Percentiles rank a stretch among this genome's conserved stretches.
These are phyloP conservation scores for Osmerus eperlanus DNA, from an alignment of 2,113 vertebrate genomes.

Conservation along the genomic window DNA sequence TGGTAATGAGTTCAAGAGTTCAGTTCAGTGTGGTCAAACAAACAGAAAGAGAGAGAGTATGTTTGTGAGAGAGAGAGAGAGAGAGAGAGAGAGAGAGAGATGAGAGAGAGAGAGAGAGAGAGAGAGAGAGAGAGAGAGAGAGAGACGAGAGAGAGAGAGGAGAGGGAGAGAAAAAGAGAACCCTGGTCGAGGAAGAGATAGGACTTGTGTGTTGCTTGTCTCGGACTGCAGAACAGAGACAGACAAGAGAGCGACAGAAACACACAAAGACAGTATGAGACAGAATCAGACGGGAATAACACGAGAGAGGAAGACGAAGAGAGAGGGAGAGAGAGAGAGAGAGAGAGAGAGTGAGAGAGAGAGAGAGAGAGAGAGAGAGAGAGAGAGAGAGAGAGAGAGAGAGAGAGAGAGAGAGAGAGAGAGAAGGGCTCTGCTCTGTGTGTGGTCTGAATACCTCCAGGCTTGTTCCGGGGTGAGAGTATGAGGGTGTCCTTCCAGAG, in stretches of 20 bases:
- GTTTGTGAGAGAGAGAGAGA: no score
- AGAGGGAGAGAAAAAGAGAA: not conserved
- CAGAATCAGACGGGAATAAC: no score
- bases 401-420: slow-evolving; percentile 4
- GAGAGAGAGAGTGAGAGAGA: not conserved
- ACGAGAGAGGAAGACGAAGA: not conserved
- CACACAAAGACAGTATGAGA: not conserved
- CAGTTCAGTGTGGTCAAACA: slow-evolving; percentile 66
- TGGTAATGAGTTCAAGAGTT: slow-evolving; percentile 59
- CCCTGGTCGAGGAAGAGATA: no score
- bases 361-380: not conserved
- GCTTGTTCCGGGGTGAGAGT: slow-evolving; percentile 64
- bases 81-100: no score
- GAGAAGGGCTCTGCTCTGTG: slow-evolving; percentile 56
- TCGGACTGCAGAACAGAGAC: not conserved
- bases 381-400: not conserved
- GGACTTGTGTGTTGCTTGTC: not conserved
- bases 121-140: slow-evolving; percentile 2
- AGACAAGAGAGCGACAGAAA: slow-evolving; percentile 5
- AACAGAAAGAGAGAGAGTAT: slow-evolving; percentile 1
- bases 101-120: no score
- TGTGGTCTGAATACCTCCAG: slow-evolving; percentile 77
- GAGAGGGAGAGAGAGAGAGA: not conserved
- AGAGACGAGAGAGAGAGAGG: not conserved
- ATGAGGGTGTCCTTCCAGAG: slow-evolving; percentile 56